Evolutionary conservation across 2,797 vertebrate genomes (phyloP).

Genomic region (Acrocephalus scirpaceus): DNA sequence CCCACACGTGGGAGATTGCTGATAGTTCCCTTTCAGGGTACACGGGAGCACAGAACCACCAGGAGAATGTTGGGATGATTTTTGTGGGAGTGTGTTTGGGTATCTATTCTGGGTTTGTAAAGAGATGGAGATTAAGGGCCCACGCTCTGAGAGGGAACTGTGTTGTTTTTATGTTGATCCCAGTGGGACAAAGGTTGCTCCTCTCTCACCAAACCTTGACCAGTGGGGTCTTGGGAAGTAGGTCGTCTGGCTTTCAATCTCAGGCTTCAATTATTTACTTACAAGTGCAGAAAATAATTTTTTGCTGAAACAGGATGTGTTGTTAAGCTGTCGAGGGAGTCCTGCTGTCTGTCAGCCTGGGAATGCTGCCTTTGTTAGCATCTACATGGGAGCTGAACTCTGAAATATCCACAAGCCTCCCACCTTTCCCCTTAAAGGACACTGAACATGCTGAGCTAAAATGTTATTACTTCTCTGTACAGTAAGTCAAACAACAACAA

Average conservation of each 20-base stretch:
- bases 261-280: constrained; percentile 19
- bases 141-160: background rate
- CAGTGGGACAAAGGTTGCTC: background rate
- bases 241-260: background rate
- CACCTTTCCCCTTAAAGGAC: constrained; percentile 47
- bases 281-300: background rate
- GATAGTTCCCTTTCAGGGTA: background rate
- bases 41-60: background rate
- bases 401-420: constrained; percentile 44
- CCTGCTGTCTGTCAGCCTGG: constrained; percentile 21
- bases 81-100: background rate
- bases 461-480: constrained; percentile 15
- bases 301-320: constrained; percentile 32
- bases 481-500: constrained; percentile 23
- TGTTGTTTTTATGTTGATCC: background rate
- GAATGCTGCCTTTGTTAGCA: constrained; percentile 34
- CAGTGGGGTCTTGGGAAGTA: constrained; percentile 24
- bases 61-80: background rate
- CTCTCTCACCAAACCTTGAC: background rate
- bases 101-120: background rate
- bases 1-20: background rate
- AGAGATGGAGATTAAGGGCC: background rate
- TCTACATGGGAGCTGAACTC: constrained; percentile 28
- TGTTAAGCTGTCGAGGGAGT: background rate
- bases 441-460: constrained; percentile 19